Evolutionary conservation across 2,797 vertebrate genomes (phyloP), one percentile per base, ranked within the genome.

Genomic region (Telmatherina bonti): DNA sequence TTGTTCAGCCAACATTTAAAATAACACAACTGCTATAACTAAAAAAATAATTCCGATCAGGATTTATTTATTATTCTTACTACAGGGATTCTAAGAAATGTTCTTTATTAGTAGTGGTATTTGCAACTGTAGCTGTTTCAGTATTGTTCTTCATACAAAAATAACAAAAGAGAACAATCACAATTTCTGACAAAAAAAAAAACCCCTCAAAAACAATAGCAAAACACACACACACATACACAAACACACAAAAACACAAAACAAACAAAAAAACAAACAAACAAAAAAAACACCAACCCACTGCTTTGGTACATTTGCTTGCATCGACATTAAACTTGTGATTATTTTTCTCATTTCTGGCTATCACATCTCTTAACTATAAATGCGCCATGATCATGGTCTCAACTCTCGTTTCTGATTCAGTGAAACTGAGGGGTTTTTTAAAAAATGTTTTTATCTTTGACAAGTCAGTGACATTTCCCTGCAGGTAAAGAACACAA

Each of bases 391-490:
- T 55, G 24, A 54, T 61, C 29, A 3, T 2, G 2, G 2, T 68
- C 4, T n/a, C 8, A 45, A 45, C 7, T 63, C 27, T 29, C 0
- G 22, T 70, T 54, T 78, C 35, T 55, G 18, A 29, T 7, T 16
- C 11, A 33, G 3, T 54, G 20, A 47, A 33, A 53, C 4, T n/a
- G n/a, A n/a, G n/a, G n/a, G n/a, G n/a, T n/a, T n/a, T n/a, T n/a
- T n/a, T n/a, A n/a, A n/a, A n/a, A n/a, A 29, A 10, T 55, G 38
- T 24, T 78, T 54, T 58, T 36, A 1, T 35, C 79, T 82, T 29
- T 24, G 47, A 72, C n/a, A 53, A 63, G 82, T 87, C 77, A 75
- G 1, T 82, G 78, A 84, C 73, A 79, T 83, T 74, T 74, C 38
- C 47, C 27, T 6, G 29, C 26, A 38, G 3, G 30, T 62, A 57